These are phyloP conservation scores for Unio pictorum DNA, from an alignment of 2,888 invertebrate genomes.

Conservation along the genomic window DNA sequence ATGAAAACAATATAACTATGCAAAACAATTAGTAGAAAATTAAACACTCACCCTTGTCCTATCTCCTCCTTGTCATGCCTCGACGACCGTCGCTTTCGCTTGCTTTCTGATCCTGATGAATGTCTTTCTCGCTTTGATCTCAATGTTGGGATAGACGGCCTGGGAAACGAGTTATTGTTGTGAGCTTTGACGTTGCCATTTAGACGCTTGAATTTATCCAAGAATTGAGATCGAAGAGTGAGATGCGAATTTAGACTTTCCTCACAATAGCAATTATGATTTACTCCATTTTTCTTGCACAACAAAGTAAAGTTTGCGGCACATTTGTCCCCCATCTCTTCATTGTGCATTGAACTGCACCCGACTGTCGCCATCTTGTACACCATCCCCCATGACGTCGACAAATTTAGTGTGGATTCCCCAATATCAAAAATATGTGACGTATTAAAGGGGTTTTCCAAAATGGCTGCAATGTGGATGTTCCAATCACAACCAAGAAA, in stretches of 20 bases:
- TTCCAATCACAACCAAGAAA: too few species aligned
- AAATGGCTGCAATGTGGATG: constrained; percentile 2
- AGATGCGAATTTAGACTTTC: constrained; percentile 50
- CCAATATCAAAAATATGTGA: constrained; percentile 17
- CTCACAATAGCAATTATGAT: constrained; percentile 50
- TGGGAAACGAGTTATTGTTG: constrained; percentile 54
- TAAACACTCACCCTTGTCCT: constrained; percentile 39
- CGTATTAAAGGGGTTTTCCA: constrained; percentile 19
- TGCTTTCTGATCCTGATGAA: constrained; percentile 40
- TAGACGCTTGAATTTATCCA: constrained; percentile 43
- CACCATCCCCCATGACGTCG: constrained; percentile 62
- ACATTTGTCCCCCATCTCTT: constrained; percentile 51
- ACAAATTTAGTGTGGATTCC: constrained; percentile 47
- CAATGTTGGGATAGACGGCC: constrained; percentile 61
- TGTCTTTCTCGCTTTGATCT: constrained; percentile 58
- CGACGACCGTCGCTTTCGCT: constrained; percentile 50
- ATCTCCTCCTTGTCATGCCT: constrained; percentile 48
- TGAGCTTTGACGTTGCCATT: constrained; percentile 51
- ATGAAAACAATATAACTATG: too few species aligned
- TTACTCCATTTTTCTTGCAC: constrained; percentile 64
- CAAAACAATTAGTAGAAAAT: too few species aligned
- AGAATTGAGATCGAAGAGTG: constrained; percentile 42
- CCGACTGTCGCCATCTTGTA: constrained; percentile 68
- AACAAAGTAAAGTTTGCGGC: constrained; percentile 48
- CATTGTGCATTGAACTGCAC: constrained; percentile 61